Evolutionary conservation across 2,797 vertebrate genomes (phyloP).

Genomic region (Smutsia temminckii): DNA sequence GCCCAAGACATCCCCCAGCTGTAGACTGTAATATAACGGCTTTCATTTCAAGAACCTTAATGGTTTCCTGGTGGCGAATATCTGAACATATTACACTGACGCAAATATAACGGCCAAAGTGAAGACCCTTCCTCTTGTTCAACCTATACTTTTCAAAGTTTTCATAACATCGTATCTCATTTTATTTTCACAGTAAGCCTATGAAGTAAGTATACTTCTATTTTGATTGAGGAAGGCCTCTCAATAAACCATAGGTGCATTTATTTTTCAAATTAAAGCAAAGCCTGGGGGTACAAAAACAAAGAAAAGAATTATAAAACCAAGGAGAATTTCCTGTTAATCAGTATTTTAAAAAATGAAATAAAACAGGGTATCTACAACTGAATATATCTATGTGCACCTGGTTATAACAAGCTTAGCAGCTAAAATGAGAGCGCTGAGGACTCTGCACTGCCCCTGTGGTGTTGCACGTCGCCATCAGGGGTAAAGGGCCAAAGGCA

Average conservation of each 20-base stretch:
- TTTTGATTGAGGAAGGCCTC: background rate
- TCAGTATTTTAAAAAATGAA: background rate
- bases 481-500: background rate
- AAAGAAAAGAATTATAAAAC: background rate
- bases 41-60: background rate
- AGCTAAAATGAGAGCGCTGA: background rate
- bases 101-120: background rate
- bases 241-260: background rate
- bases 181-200: background rate
- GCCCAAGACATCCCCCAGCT: no score
- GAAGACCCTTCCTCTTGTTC: background rate
- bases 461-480: rapidly evolving
- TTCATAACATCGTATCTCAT: background rate
- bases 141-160: background rate
- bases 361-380: background rate
- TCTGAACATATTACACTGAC: background rate
- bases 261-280: background rate
- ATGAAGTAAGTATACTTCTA: background rate
- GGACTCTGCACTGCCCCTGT: background rate
- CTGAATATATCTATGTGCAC: background rate
- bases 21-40: rapidly evolving
- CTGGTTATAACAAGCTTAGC: background rate
- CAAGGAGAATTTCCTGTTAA: background rate
- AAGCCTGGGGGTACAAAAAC: background rate
- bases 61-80: background rate